Percentiles rank a stretch among this genome's conserved stretches.
These are phyloP conservation scores for Hyaena hyaena DNA, from an alignment of 2,113 vertebrate genomes.

Conservation along the genomic window DNA sequence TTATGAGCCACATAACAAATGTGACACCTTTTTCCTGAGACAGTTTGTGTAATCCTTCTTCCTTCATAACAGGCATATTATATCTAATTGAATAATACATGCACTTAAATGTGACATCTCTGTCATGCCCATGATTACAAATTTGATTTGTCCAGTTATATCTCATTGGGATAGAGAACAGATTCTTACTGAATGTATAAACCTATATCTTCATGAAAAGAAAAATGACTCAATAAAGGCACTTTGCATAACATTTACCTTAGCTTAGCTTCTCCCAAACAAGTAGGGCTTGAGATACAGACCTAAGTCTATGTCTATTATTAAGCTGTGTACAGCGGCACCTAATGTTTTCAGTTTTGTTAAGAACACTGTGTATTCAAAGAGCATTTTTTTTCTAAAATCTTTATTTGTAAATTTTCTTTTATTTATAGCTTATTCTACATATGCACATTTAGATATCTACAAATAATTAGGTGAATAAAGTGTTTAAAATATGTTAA, in stretches of 20 bases:
- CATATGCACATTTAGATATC: neutral
- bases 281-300: neutral
- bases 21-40: neutral
- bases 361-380: neutral
- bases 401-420: neutral
- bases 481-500: neutral
- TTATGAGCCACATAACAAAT: neutral
- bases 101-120: neutral
- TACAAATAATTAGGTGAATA: neutral
- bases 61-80: neutral
- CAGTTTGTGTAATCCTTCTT: neutral
- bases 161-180: neutral
- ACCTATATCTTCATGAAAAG: neutral
- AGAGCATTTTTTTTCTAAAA: neutral
- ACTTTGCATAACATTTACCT: neutral
- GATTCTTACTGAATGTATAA: neutral
- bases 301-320: neutral
- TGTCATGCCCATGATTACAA: neutral
- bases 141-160: constrained; percentile 11
- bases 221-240: neutral
- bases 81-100: neutral
- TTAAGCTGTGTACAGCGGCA: neutral
- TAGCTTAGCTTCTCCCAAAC: neutral
- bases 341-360: neutral
- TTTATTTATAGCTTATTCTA: neutral